Evolutionary conservation across 2,888 invertebrate genomes (phyloP), one percentile per base, ranked within the genome.

Genomic region (Phalera bucephala): DNA sequence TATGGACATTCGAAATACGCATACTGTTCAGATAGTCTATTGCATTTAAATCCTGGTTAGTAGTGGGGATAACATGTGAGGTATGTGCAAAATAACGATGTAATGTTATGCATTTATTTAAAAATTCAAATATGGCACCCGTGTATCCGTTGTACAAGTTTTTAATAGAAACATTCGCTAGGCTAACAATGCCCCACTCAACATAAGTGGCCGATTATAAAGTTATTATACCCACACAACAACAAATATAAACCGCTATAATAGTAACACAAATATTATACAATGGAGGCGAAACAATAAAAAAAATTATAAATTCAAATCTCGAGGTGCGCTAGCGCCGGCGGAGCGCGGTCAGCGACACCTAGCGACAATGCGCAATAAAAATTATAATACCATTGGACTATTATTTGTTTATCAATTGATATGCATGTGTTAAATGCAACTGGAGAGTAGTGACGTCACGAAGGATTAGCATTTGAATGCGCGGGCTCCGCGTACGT

Each of bases 391-490:
- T 27, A 13, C 17, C 29, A 22, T 22, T 15, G 9, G 80, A 61
- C 68, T 70, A 80, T 80, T 82, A 82, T 84, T 85, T 82, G 86
- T 82, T 80, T 82, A 83, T 82, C 80, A 81, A 85, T 82, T 68
- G 72, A 85, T 87, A 86, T 79, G 86, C 86, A 87, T 87, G 81
- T 83, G 83, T 76, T 76, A 79, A 79, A 71, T 80, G 78, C 68
- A 68, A 52, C 49, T 27, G 8, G 3, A 14, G 64, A 49, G 52
- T 40, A 46, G 61, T 63, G 63, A 60, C 58, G 64, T 62, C 64
- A 67, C 52, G 62, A 42, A 51, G 64, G 76, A 79, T 85, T 81
- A 69, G 65, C 81, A 80, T 84, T 63, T 67, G 67, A 79, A 80
- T 78, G 78, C 75, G 75, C 71, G 33, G 45, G 70, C 74, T 76